phyloP scores from a whole-genome alignment of 2,113 vertebrate species.

The Nettapus auritus region DNA sequence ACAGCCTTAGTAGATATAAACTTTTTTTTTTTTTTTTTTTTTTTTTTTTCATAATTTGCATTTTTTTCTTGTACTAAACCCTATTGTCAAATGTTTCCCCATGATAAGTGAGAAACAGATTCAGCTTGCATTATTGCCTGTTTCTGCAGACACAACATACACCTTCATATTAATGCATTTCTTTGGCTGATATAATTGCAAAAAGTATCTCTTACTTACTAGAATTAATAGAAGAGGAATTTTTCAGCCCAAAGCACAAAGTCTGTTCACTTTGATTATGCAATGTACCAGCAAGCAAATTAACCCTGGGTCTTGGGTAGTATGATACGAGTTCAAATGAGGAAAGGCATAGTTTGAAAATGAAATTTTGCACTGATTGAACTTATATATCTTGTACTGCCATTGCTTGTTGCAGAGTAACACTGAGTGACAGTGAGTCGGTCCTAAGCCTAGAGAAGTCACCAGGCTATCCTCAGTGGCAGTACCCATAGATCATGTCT shows the following conservation, averaged over 20 bases:
- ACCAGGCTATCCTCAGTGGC: not conserved
- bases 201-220: not conserved
- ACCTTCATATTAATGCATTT: not conserved
- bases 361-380: not conserved
- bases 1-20: not conserved
- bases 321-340: not conserved
- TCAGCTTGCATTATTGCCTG: not conserved
- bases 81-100: not conserved
- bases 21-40: accelerated
- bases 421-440: not conserved
- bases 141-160: not conserved
- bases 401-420: not conserved
- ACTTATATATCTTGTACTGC: not conserved
- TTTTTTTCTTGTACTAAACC: not conserved
- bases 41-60: not conserved
- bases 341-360: not conserved
- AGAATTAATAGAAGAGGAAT: not conserved
- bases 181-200: not conserved
- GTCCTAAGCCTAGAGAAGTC: not conserved
- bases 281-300: not conserved
- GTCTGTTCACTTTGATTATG: not conserved
- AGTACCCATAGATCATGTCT: not conserved
- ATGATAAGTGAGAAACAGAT: not conserved
- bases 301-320: not conserved
- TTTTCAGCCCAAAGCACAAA: not conserved